Conservation (phyloP, 2,888 invertebrate species). For the Monopis laevigella region DNA sequence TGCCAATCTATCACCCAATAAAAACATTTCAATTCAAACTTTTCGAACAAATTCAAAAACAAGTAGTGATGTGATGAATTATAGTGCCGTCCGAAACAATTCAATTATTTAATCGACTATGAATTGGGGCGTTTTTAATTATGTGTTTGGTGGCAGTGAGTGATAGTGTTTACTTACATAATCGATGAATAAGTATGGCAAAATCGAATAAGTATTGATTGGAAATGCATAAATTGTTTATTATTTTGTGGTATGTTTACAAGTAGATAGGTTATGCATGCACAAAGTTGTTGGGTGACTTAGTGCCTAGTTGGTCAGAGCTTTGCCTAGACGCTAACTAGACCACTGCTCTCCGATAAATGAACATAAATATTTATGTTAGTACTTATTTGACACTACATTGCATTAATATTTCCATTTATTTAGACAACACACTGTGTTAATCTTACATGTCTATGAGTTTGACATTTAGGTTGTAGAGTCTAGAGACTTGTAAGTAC, state of each 20-base stretch:
- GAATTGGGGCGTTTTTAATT: conserved; percentile 8
- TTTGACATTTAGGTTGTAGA: too few species aligned
- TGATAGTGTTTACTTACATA: conserved; percentile 9
- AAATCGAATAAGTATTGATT: conserved; percentile 4
- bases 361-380: too few species aligned
- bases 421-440: too few species aligned
- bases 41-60: conserved; percentile 18
- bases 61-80: conserved; percentile 14
- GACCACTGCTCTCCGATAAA: too few species aligned
- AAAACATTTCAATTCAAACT: conserved; percentile 11
- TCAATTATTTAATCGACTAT: too few species aligned
- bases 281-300: too few species aligned
- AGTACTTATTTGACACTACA: too few species aligned
- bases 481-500: too few species aligned
- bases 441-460: too few species aligned
- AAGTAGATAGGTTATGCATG: conserved; percentile 4
- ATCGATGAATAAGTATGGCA: background rate
- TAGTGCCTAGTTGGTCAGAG: background rate
- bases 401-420: too few species aligned
- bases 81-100: conserved; percentile 16
- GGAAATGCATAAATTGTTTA: conserved; percentile 3
- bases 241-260: conserved; percentile 4
- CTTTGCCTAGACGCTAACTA: conserved; percentile 4
- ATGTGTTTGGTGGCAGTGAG: conserved; percentile 26
- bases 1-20: background rate